Conservation (phyloP, 2,797 vertebrate genomes). For the Squalus acanthias region DNA sequence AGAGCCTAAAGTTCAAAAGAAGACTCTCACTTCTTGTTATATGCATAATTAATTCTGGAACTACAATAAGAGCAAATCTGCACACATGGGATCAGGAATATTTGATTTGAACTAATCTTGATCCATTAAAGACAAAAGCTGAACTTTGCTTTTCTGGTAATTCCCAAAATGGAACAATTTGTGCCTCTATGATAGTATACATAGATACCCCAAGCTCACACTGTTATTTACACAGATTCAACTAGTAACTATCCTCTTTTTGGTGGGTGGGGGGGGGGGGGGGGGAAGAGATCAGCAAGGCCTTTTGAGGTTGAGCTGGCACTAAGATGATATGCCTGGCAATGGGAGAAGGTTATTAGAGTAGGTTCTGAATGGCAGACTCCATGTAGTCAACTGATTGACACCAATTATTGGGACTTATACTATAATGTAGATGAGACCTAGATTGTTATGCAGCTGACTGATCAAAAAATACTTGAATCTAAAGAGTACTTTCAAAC, state of each 20-base stretch:
- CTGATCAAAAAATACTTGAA: not conserved
- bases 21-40: not conserved
- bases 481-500: not conserved
- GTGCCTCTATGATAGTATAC: not conserved
- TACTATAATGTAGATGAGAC: not conserved
- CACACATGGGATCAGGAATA: not conserved
- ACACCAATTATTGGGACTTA: not conserved
- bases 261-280: no score
- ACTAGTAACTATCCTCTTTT: not conserved
- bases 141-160: not conserved
- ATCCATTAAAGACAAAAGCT: not conserved
- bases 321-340: not conserved
- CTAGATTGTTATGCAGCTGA: not conserved
- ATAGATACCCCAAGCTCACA: not conserved
- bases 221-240: not conserved
- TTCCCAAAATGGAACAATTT: not conserved
- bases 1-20: not conserved
- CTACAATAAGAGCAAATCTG: not conserved
- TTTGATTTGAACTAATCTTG: not conserved
- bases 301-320: not conserved
- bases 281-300: not conserved
- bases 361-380: not conserved
- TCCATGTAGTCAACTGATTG: not conserved
- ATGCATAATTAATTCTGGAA: not conserved
- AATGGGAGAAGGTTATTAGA: not conserved